Evolutionary conservation across 2,888 invertebrate species (phyloP).

Genomic region (Myathropa florea): DNA sequence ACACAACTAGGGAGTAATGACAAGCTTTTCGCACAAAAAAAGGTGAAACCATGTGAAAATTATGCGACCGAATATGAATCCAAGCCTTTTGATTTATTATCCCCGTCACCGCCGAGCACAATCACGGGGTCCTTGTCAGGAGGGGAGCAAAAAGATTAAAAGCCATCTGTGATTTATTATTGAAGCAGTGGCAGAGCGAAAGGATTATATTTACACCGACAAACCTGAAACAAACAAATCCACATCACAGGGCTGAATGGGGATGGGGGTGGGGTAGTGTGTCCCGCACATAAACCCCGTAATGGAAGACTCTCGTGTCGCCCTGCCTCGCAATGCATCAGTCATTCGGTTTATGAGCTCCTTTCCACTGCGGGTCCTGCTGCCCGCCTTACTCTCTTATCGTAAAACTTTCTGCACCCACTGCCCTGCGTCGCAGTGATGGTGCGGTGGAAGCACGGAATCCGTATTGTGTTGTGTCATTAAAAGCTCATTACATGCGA

Average conservation of each 20-base stretch:
- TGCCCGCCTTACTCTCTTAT: background rate
- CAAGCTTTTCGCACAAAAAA: background rate
- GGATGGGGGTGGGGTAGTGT: too few relatives aligned
- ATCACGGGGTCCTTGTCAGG: background rate
- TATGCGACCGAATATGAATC: background rate
- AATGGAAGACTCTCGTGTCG: conserved; percentile 40
- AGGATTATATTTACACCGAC: conserved; percentile 9
- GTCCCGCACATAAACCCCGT: background rate
- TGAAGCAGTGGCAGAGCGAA: background rate
- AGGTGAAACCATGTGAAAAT: background rate
- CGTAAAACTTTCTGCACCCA: conserved; percentile 18
- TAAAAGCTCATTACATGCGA: conserved; percentile 65
- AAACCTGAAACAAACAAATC: conserved; percentile 12
- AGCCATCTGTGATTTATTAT: conserved; percentile 20
- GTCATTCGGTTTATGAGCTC: conserved; percentile 11
- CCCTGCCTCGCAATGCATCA: conserved; percentile 31
- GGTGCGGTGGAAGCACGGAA: background rate
- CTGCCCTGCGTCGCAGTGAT: too few relatives aligned
- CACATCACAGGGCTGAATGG: background rate
- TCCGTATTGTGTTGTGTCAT: conserved; percentile 55
- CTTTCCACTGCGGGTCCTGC: background rate
- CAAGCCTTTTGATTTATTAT: conserved; percentile 26
- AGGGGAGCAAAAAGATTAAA: background rate
- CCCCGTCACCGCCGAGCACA: background rate
- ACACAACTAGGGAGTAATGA: conserved; percentile 9